Conservation (phyloP, 2,113 vertebrate species). For the Smithornis capensis region DNA sequence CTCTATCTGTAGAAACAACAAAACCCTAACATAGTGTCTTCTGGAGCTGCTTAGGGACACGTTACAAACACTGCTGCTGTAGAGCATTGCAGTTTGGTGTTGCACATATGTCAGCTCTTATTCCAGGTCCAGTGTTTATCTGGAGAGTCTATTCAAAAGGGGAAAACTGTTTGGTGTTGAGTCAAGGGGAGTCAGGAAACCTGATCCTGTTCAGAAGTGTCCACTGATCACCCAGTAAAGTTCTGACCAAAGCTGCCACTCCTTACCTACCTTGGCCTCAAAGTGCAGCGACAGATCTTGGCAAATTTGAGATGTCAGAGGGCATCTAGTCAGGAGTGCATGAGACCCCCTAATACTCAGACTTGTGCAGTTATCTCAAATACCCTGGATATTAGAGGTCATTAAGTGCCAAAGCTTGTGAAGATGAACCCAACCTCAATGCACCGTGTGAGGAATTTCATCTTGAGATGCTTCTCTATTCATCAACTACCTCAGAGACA, state of each 20-base stretch:
- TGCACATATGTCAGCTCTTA: not conserved
- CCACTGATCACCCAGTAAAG: not conserved
- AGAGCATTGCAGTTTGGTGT: not conserved
- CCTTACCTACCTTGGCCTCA: not conserved
- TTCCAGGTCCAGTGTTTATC: not conserved
- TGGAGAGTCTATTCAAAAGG: fast-evolving
- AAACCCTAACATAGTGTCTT: not conserved
- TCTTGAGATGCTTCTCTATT: not conserved
- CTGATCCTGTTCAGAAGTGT: not conserved
- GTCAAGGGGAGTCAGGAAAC: not conserved
- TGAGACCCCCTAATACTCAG: not conserved
- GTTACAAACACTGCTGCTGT: fast-evolving
- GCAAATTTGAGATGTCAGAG: not conserved
- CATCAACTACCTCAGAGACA: not conserved
- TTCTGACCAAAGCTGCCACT: not conserved
- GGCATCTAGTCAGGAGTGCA: not conserved
- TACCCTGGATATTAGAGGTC: not conserved
- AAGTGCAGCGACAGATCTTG: not conserved
- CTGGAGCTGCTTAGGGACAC: too few species aligned
- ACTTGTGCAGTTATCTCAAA: not conserved
- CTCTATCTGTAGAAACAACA: not conserved
- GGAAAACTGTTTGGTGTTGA: not conserved
- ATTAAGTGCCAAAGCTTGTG: not conserved
- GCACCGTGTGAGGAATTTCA: not conserved
- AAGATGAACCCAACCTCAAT: not conserved